Percentiles rank a stretch among this genome's conserved stretches.
Conservation (phyloP, 2,888 invertebrate genomes). For the Theristus sp. region DNA sequence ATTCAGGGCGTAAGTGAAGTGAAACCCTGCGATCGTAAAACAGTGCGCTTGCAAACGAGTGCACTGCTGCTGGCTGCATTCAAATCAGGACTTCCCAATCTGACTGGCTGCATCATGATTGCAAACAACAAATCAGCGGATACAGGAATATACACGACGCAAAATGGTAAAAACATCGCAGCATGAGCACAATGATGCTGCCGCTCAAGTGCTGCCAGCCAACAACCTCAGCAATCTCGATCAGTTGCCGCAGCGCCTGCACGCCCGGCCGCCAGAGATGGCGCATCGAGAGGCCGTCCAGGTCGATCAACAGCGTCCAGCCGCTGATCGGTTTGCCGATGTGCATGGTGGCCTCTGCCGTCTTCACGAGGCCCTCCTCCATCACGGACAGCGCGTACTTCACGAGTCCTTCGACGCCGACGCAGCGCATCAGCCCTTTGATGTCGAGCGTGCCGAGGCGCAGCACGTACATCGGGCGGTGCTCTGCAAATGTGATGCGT, state of each 20-base stretch:
- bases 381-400: constrained; percentile 44
- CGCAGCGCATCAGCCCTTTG: constrained; percentile 76
- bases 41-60: too few relatives aligned
- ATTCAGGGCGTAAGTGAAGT: too few relatives aligned
- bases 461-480: constrained; percentile 63
- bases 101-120: too few relatives aligned
- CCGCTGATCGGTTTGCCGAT: constrained; percentile 63
- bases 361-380: constrained; percentile 46
- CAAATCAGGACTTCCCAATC: too few relatives aligned
- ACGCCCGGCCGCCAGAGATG: constrained; percentile 87
- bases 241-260: constrained; percentile 43
- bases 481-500: background rate
- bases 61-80: too few relatives aligned
- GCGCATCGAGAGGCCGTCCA: constrained; percentile 82
- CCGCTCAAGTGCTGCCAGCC: too few relatives aligned
- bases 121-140: too few relatives aligned
- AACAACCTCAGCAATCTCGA: constrained; percentile 54
- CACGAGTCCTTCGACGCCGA: constrained; percentile 72
- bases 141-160: too few relatives aligned
- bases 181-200: too few relatives aligned
- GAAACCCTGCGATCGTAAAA: too few relatives aligned
- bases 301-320: constrained; percentile 73
- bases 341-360: constrained; percentile 63
- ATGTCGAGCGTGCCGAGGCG: constrained; percentile 84
- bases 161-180: too few relatives aligned